Base-by-base conservation (phyloP, 2,113 vertebrate genomes). In the Tympanuchus pallidicinctus region DNA sequence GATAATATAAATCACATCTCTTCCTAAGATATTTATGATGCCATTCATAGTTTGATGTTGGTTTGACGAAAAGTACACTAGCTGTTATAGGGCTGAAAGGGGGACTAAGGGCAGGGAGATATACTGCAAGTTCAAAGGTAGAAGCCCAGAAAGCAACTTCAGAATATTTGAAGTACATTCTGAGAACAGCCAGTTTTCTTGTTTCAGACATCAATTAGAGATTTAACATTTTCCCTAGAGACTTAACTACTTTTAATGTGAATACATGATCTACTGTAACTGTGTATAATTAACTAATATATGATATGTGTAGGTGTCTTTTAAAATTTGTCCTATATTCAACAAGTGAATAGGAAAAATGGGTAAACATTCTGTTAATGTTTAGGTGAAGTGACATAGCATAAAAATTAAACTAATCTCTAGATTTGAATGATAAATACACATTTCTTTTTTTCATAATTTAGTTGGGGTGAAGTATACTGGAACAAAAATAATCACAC, bases 131-230 rank as follows among this genome's bases (percentile, higher is more conserved):
- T 93, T 94, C 76, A 88, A n/a, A 88, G 65, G 77, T 75, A 84
- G 73, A 81, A 90, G 57, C 30, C 82, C n/a, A 84, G 69, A 83
- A 95, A 91, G 91, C 88, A 1, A 76, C 27, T 90, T 88, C 47
- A 71, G 82, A 84, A 91, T 12, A 54, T 47, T 82, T 82, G 54
- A 91, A 95, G 83, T 84, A 71, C 24, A 9, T 91, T 60, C 82
- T 91, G 63, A 40, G 20, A 86, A 73, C 18, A 85, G 15, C 11
- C 67, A 76, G 45, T 93, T 90, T 63, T 82, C 74, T 56, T 69
- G 45, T 75, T 95, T 93, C 63, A 84, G 56, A 63, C 74, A 93
- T 93, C 59, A 88, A 17, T 93, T 92, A 92, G 48, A 78, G 32
- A 87, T 79, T 36, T 86, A 65, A 72, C 67, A n/a, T 91, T 96